Conservation (phyloP, 2,888 invertebrate genomes). For the Lepidocyrtinus sp. region DNA sequence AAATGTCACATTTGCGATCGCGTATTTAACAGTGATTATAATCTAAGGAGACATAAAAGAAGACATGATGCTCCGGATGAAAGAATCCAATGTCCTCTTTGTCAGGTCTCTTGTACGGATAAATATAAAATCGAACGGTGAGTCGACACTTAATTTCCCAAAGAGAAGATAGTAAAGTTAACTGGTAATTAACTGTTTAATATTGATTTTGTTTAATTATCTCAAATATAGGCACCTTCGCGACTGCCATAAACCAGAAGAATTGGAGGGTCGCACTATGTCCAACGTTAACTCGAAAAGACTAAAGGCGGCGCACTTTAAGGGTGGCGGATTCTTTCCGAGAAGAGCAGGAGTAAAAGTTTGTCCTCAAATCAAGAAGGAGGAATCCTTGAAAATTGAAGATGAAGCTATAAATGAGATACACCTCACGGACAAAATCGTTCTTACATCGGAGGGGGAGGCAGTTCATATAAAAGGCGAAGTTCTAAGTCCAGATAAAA, state of each 20-base stretch:
- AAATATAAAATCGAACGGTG: constrained; percentile 31
- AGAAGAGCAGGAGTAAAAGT: not conserved
- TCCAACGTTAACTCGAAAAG: too few relatives aligned
- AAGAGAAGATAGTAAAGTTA: not conserved
- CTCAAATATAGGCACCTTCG: constrained; percentile 31
- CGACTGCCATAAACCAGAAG: constrained; percentile 13
- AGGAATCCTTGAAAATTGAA: not conserved
- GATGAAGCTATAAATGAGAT: constrained; percentile 22
- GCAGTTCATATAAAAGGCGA: constrained; percentile 44
- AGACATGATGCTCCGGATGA: not conserved
- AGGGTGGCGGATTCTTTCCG: not conserved
- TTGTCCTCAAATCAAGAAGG: not conserved
- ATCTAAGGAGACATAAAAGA: constrained; percentile 35
- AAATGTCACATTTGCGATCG: too few relatives aligned
- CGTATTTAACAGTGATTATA: constrained; percentile 30
- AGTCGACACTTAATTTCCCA: not conserved
- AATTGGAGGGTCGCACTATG: too few relatives aligned
- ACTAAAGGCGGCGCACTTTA: not conserved
- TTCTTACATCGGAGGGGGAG: constrained; percentile 17
- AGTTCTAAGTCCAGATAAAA: constrained; percentile 15
- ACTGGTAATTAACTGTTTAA: not conserved
- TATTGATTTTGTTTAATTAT: constrained; percentile 13
- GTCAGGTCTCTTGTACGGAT: not conserved
- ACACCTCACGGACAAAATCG: constrained; percentile 35
- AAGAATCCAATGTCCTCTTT: not conserved